Evolutionary conservation across 2,888 invertebrate species (phyloP), one percentile per base, ranked within the genome.

Genomic region (Synanthedon vespiformis): DNA sequence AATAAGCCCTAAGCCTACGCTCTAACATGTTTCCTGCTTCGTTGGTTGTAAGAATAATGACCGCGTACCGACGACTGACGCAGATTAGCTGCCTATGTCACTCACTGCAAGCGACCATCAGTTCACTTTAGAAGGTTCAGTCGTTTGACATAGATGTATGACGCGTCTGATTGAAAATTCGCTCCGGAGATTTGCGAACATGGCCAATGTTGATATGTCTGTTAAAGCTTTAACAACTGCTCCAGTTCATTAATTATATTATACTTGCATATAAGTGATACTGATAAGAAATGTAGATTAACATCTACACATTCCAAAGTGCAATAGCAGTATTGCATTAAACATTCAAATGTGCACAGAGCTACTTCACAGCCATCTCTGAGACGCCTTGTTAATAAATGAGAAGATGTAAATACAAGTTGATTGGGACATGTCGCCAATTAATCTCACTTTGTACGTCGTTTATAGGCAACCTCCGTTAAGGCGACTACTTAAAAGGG

Each of bases 91-190:
- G 60, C 62, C 62, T 64, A 63, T 65, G 64, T 61, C 64, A 61
- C 52, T 57, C 59, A 52, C 14, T 51, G 14, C 34, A 49, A 16
- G 47, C 40, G 44, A 12, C 40, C 34, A 34, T 34, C 34, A 34
- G 34, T 34, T 34, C 34, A 34, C 34, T 34, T 34, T 51, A 53
- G 56, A 55, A 54, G 56, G 52, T 54, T 56, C 50, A 13, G 49
- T 12, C 50, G 48, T 50, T 61, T 63, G 74, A 75, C 71, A 63
- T 58, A 59, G 71, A 76, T 66, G 61, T 71, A 77, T 69, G 71
- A 69, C 64, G 58, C 57, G 55, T 58, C 63, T 64, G 66, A 67
- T 70, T 70, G 70, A 65, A 67, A 71, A 67, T 72, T 65, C 65
- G 66, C 64, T 55, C 56, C 64, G 64, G 62, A 55, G 58, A 51